Conservation (phyloP, 2,113 vertebrate genomes). For the Oncorhynchus nerka region DNA sequence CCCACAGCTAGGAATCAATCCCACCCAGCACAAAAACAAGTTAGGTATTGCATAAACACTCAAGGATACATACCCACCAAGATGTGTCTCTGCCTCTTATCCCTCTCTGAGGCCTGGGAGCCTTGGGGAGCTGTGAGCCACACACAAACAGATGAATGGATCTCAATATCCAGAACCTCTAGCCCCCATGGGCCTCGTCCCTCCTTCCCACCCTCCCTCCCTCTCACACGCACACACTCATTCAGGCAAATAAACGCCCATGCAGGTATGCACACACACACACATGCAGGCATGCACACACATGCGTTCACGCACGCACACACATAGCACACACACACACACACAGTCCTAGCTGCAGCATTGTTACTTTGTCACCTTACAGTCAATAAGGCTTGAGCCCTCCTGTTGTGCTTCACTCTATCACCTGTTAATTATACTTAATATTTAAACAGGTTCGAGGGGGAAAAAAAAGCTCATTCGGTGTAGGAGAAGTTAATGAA, state of each 20-base stretch:
- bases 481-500: conserved; percentile 21
- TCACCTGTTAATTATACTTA: conserved; percentile 75
- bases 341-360: conserved; percentile 7
- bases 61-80: conserved; percentile 36
- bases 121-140: conserved; percentile 10
- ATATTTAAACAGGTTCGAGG: conserved; percentile 73
- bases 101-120: conserved; percentile 33
- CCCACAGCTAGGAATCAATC: conserved; percentile 41
- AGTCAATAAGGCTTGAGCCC: conserved; percentile 63
- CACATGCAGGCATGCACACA: too few relatives aligned
- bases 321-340: background rate
- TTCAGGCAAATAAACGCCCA: too few relatives aligned
- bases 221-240: background rate
- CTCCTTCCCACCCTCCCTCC: background rate
- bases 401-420: conserved; percentile 49
- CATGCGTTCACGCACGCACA: background rate
- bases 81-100: conserved; percentile 33
- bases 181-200: conserved; percentile 12
- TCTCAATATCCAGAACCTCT: conserved; percentile 32
- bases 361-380: conserved; percentile 53
- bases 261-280: background rate
- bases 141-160: conserved; percentile 55
- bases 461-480: conserved; percentile 39
- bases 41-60: conserved; percentile 53
- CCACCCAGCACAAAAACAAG: conserved; percentile 48